Base-by-base conservation (phyloP, 2,888 invertebrate species). In the Synergus gifuensis region DNA sequence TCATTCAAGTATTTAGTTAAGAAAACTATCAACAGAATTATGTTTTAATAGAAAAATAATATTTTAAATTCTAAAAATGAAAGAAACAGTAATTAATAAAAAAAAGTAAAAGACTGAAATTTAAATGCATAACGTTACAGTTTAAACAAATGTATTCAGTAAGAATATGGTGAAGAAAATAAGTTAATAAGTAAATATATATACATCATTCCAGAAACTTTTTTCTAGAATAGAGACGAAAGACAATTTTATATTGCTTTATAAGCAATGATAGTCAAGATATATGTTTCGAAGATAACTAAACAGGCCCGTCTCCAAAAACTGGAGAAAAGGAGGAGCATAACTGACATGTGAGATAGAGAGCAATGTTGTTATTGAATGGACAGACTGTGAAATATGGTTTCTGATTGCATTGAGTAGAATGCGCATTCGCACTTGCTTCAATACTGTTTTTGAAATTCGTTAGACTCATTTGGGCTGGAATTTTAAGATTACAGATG, bases 381-480 rank as follows among this genome's bases (percentile, higher is more conserved):
- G 86, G 84, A n/a, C 90, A 76, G 8, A 87, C 60, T 36, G 87
- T 85, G 77, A 92, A 92, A n/a, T 83, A 77, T 22, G 92, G 90
- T 77, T 79, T 73, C 14, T 83, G 77, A 12, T 22, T 42, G 49
- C 92, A 92, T 18, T 62, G 76, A 12, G 78, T 46, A 2, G 89
- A 87, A 82, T 92, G 92, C 40, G 44, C 44, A 69, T 85, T 83
- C 5, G 91, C 84, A 82, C 83, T 85, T 8, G 85, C 78, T 28
- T 85, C 82, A 54, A 93, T 85, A 36, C 86, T 85, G 64, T 79
- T 79, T 54, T 88, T 88, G 8, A 92, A 83, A 73, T 89, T 83
- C 28, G 80, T 49, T 18, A 92, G 54, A 36, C 82, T 85, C 0
- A 78, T 79, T 76, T 79, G 82, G 0, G 85, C 80, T 16, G 88